Evolutionary conservation across 2,113 vertebrate species (phyloP), one percentile per base, ranked within the genome.

Genomic region (Excalfactoria chinensis): DNA sequence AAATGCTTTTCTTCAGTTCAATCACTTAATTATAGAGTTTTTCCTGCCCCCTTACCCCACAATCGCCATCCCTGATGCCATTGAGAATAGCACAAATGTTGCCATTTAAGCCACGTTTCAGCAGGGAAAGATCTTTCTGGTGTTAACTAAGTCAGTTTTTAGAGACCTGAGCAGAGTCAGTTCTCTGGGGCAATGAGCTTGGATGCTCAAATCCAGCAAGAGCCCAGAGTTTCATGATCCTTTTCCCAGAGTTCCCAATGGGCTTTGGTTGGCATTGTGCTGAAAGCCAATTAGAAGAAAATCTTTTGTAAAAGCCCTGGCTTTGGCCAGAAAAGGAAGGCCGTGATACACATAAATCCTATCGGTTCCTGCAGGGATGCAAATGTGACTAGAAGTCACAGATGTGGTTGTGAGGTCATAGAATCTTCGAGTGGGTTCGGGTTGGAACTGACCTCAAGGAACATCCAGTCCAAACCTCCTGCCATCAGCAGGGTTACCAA

Each of bases 21-120:
- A 51, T 72, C 81, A n/a, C 35, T 72, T 19, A 66, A 92, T 67
- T 59, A 25, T 3, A 41, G 41, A 91, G 46, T 68, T 85, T 15
- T 46, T 3, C 74, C n/a, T 5, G 1, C 4, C 11, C 3, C 48
- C 34, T 28, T 4, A 12, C 19, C 41, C 32, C 46, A 28, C 12
- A 60, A 4, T 66, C 46, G 23, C 56, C 46, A 4, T 4, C 32
- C 56, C 44, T 6, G 30, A 12, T 22, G 41, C 21, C 59, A 7
- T 1, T 0, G 0, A 23, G 66, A 34, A 37, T 53, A 2, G 58
- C 21, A 53, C 71, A 10, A 48, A 4, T 2, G 35, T 32, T 37
- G 53, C 66, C 17, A 0, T 8, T 32, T 20, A 26, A 80, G 20
- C 35, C 34, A 32, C 25, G 10, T 37, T 60, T 44, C 2, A 9